phyloP scores from a whole-genome alignment of 1,140 invertebrate species.

The Stegodyphus mimosarum region DNA sequence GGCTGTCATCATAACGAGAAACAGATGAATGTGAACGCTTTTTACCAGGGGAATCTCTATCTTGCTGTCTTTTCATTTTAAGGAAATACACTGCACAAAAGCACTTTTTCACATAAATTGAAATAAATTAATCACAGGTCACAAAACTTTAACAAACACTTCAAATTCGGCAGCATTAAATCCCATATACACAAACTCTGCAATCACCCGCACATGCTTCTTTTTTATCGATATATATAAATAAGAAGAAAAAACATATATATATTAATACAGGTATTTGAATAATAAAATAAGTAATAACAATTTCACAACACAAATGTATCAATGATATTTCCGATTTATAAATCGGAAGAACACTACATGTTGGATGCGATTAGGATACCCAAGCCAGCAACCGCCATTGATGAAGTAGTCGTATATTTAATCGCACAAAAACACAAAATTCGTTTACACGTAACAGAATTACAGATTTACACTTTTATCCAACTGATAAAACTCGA shows the following conservation, averaged over 20 bases:
- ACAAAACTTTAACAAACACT: slow-evolving; percentile 41
- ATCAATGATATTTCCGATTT: slow-evolving; percentile 21
- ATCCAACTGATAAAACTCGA: neutral
- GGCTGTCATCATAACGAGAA: slow-evolving; percentile 67
- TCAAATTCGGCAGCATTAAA: neutral
- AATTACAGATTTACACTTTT: neutral
- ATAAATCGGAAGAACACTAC: slow-evolving; percentile 13
- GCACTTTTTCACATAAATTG: slow-evolving; percentile 37
- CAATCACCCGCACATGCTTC: neutral
- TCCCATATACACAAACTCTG: slow-evolving; percentile 31
- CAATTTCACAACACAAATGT: slow-evolving; percentile 48
- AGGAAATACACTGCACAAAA: slow-evolving; percentile 27
- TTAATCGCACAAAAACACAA: slow-evolving; percentile 8
- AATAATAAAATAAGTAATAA: neutral
- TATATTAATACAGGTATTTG: slow-evolving; percentile 6
- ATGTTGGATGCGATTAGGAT: slow-evolving; percentile 25
- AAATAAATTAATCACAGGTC: slow-evolving; percentile 47
- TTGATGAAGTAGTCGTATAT: slow-evolving; percentile 4
- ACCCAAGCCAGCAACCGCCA: slow-evolving; percentile 33
- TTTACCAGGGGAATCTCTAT: slow-evolving; percentile 61
- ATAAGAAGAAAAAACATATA: slow-evolving; percentile 20
- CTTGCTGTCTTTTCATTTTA: slow-evolving; percentile 64
- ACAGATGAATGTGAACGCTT: slow-evolving; percentile 67
- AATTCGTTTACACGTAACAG: neutral
- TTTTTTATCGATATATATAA: slow-evolving; percentile 1